phyloP scores from a whole-genome alignment of 2,888 invertebrate species.

The Panzeria rudis region DNA sequence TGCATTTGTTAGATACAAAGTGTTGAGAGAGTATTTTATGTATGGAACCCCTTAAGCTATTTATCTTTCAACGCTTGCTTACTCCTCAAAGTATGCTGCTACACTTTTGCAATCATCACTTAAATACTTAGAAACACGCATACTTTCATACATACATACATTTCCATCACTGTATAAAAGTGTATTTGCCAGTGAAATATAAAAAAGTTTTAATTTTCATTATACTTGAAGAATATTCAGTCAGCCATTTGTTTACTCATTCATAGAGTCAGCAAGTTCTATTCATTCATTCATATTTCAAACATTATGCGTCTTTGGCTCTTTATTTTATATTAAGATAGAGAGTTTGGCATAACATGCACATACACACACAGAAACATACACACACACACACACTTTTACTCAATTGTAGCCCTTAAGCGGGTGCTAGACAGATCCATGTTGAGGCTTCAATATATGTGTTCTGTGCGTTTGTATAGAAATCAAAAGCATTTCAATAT shows the following conservation, averaged over 20 bases:
- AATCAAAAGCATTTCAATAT: too few relatives aligned
- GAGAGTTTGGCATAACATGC: not conserved
- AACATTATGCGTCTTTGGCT: slow-evolving; percentile 21
- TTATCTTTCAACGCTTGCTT: slow-evolving; percentile 66
- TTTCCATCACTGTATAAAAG: not conserved
- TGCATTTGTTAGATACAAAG: slow-evolving; percentile 28
- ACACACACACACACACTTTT: not conserved
- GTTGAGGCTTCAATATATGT: too few relatives aligned
- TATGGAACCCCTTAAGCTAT: slow-evolving; percentile 54
- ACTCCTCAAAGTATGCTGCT: slow-evolving; percentile 56
- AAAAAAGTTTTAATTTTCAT: slow-evolving; percentile 55
- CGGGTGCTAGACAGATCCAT: too few relatives aligned
- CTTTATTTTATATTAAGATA: slow-evolving; percentile 12
- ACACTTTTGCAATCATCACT: slow-evolving; percentile 51
- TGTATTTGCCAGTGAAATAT: not conserved
- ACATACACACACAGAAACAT: not conserved
- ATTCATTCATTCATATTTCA: slow-evolving; percentile 12
- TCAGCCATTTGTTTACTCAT: slow-evolving; percentile 27
- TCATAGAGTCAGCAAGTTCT: not conserved
- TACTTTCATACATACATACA: not conserved
- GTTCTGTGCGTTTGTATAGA: too few relatives aligned
- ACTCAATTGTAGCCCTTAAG: not conserved
- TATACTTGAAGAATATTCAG: slow-evolving; percentile 36
- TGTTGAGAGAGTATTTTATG: slow-evolving; percentile 4
- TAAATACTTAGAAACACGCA: slow-evolving; percentile 16